Percentiles rank a stretch among this genome's conserved stretches.
Conservation (phyloP, 2,797 vertebrate species). For the Ataeniobius toweri region DNA sequence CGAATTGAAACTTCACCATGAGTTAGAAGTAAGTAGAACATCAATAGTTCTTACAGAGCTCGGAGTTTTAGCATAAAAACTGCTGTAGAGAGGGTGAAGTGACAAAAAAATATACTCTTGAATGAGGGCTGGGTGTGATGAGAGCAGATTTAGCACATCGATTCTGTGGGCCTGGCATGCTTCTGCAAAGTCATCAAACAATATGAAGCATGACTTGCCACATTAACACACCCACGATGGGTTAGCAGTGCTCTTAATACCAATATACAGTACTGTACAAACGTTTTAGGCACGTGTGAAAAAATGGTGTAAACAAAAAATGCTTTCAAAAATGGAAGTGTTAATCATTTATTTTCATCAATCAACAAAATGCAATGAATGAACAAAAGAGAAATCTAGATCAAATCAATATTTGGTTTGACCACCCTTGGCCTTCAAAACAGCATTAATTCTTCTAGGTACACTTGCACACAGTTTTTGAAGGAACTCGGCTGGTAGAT, state of each 20-base stretch:
- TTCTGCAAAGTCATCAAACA: neutral
- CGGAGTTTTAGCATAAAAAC: neutral
- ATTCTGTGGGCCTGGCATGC: too few species aligned
- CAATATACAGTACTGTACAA: neutral
- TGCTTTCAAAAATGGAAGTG: too few species aligned
- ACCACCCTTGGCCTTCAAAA: too few species aligned
- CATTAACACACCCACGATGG: neutral
- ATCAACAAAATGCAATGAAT: too few species aligned
- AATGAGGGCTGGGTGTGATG: neutral
- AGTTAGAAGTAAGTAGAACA: neutral
- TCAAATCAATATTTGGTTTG: too few species aligned
- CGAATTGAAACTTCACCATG: neutral
- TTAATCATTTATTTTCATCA: too few species aligned
- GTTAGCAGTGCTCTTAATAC: neutral
- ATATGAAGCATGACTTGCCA: neutral
- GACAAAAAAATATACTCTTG: neutral
- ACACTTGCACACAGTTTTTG: too few species aligned
- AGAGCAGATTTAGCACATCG: neutral
- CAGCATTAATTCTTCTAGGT: too few species aligned
- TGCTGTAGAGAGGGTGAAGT: neutral
- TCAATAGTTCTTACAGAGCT: neutral
- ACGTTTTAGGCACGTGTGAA: too few species aligned
- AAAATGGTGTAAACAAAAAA: too few species aligned
- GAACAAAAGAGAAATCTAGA: too few species aligned
- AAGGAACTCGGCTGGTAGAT: too few species aligned